Conservation (phyloP, 2,797 vertebrate species). For the Pogonophryne albipinna region DNA sequence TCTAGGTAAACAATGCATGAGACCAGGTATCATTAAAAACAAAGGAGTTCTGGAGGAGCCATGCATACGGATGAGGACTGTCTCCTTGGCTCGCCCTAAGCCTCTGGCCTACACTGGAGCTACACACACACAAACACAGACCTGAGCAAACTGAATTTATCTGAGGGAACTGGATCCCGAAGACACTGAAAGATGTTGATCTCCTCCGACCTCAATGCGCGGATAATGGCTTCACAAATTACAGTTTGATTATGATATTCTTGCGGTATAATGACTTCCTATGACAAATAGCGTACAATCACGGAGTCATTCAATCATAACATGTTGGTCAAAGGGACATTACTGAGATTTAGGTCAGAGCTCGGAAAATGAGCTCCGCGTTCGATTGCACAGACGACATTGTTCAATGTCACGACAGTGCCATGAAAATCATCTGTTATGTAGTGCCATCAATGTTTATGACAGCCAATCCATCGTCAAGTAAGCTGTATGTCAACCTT, state of each 20-base stretch:
- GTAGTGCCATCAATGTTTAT: constrained; percentile 77
- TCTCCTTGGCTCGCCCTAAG: constrained; percentile 62
- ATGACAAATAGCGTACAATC: constrained; percentile 75
- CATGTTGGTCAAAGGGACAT: constrained; percentile 77
- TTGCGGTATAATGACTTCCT: constrained; percentile 72
- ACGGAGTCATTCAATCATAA: constrained; percentile 75
- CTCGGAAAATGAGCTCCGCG: constrained; percentile 74
- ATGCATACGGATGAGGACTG: constrained; percentile 72
- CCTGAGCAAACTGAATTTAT: constrained; percentile 27
- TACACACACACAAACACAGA: constrained; percentile 19
- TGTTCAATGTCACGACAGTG: constrained; percentile 82
- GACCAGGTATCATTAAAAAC: constrained; percentile 84
- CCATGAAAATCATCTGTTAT: constrained; percentile 80
- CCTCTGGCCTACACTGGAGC: constrained; percentile 26
- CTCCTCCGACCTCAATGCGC: constrained; percentile 56
- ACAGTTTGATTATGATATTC: constrained; percentile 80
- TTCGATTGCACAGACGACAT: constrained; percentile 78
- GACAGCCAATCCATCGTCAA: constrained; percentile 77
- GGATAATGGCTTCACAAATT: constrained; percentile 72
- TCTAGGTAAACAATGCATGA: constrained; percentile 81
- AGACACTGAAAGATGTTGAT: constrained; percentile 53
- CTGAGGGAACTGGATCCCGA: constrained; percentile 29
- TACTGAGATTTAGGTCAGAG: constrained; percentile 80
- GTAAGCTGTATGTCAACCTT: constrained; percentile 80
- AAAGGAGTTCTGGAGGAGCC: constrained; percentile 66